Evolutionary conservation across 2,888 invertebrate species (phyloP), one percentile per base, ranked within the genome.

Genomic region (Drosophila diplacantha): DNA sequence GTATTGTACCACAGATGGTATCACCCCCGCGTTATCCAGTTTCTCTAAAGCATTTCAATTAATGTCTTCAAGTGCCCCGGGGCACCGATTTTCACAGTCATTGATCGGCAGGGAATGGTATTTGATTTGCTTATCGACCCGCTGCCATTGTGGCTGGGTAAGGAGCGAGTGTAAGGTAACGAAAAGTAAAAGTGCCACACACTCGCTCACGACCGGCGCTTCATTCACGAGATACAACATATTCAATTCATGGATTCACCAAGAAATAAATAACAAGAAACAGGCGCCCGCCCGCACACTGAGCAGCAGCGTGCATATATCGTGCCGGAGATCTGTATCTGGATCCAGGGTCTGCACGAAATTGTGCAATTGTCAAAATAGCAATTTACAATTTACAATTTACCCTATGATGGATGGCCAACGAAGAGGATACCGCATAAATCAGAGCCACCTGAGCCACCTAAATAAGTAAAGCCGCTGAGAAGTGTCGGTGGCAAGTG

Each of bases 341-440:
- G 18, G 44, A n/a, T n/a, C 32, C 63, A 59, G 64, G 65, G 62
- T 66, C 59, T 73, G 83, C 84, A 75, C 73, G 79, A 76, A 72
- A 74, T 83, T 84, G 84, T 76, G 71, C 72, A 84, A 79, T 79
- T 84, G 83, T 84, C 84, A 78, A 81, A 84, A 81, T 69, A 81
- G 69, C 71, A 67, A 68, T 57, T 70, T 67, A 62, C 71, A 67
- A 68, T 57, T 70, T 67, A 62, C 39, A 81, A 59, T 78, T 83
- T 81, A 75, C 62, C 64, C 72, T 76, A 67, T 65, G 64, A 62
- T 80, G 73, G 66, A 50, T 63, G 53, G 44, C 35, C 35, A 39
- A 31, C 44, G 18, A 22, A 20, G 26, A 41, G 56, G 57, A 55
- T 14, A 1, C 26, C 11, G 37, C 66, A 77, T 81, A 82, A 82